Evolutionary conservation across 2,888 invertebrate species (phyloP), one percentile per base, ranked within the genome.

Genomic region (Chirona hameri): DNA sequence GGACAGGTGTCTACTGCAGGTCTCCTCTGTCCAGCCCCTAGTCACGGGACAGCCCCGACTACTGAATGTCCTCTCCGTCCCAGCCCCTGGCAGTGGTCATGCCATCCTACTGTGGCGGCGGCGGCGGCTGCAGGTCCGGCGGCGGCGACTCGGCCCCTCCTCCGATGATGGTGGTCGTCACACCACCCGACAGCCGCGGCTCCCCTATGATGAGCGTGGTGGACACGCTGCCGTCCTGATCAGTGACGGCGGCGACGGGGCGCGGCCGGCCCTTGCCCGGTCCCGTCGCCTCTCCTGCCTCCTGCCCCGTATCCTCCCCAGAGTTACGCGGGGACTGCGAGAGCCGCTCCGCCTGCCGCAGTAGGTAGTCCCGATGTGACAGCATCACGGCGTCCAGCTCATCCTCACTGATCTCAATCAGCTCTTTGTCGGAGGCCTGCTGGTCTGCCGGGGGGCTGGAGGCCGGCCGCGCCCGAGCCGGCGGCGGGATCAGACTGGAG

Each of bases 221-320:
- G 9, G 85, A 83, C 0, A 85, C 84, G 39, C 85, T 84, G 0
- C 84, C 84, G 31, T 84, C 84, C 0, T 85, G 83, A 76, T 84
- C 84, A 4, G 15, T 15, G 27, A 27, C 72, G 72, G 29, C 31
- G 5, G 65, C n/a, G n/a, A n/a, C n/a, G n/a, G n/a, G n/a, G 29
- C 72, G 72, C 57, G 57, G 57, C 15, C 72, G 72, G 18, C 72
- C 31, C 31, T 72, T 72, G 0, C 31, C 12, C 31, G 84, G 84
- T n/a, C 84, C 82, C 27, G 84, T 83, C 5, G 88, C 87, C 9
- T 87, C 87, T 18, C 88, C 85, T 84, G 87, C 88, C 21, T 88
- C 87, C 88, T 88, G 88, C 83, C 87, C 88, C 46, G 87, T 86
- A 39, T 83, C 82, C 65, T 84, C 83, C 27, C 81, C 65, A 9